Base-by-base conservation (phyloP, 2,113 vertebrate species). In the Nasalis larvatus region DNA sequence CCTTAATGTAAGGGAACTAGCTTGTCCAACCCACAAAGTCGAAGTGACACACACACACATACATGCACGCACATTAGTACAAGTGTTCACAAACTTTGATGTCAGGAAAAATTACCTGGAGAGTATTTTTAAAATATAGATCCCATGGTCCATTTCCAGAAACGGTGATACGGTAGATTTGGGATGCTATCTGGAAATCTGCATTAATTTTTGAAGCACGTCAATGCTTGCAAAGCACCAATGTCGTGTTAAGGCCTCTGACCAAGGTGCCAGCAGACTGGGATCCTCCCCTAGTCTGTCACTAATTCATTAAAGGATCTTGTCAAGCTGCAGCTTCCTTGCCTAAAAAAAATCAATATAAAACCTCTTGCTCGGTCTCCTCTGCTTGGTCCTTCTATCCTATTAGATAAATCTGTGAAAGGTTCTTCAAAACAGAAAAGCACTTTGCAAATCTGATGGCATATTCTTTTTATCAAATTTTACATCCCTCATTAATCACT, bases 401-500 rank as follows among this genome's bases (percentile, higher is more conserved):
- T 49, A 49, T 12, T 20, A 95, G 80, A 85, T 45, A 82, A 68
- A 76, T 32, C 40, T 56, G 6, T 6, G 1, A 27, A 47, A 69
- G 68, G 2, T 37, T 89, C 69, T 66, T 12, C 56, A 52, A 90
- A 81, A 94, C 23, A 78, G 88, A 73, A 68, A 68, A 81, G 60
- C 37, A 23, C 91, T 76, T 89, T 86, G 68, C 60, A 60, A 82
- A 94, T 85, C 27, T 82, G 82, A 91, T 23, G 60, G 82, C 58
- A 68, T 49, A 68, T 85, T 94, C 93, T 54, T 89, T 90, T 92
- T 69, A 94, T 95, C 93, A 94, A 74, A 83, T 27, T 91, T 96
- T 89, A 92, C 78, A 90, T 87, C 54, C 12, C 69, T 87, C 89
- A 89, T 98, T 97, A 96, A 97, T 97, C 94, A 95, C 40, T 66